Evolutionary conservation across 2,888 invertebrate species (phyloP).

Genomic region (Ochropleura leucogaster): DNA sequence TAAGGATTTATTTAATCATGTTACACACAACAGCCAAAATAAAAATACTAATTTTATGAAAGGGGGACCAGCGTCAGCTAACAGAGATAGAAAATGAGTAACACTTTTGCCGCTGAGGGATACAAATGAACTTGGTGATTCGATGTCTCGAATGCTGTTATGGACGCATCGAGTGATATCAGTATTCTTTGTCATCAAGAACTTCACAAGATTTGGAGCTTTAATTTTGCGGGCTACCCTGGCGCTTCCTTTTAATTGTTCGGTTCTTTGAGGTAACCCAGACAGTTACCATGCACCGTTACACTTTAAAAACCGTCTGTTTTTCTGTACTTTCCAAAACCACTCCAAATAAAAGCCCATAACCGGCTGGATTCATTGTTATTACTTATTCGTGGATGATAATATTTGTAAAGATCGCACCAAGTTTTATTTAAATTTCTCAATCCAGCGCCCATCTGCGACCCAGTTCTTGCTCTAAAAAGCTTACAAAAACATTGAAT

Average conservation of each 20-base stretch:
- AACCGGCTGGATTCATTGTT: slow-evolving; percentile 38
- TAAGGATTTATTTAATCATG: slow-evolving; percentile 48
- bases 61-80: not conserved
- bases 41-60: not conserved
- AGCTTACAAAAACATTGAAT: slow-evolving; percentile 87
- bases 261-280: slow-evolving; percentile 5
- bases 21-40: slow-evolving; percentile 22
- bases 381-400: slow-evolving; percentile 66
- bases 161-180: slow-evolving; percentile 10
- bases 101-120: not conserved
- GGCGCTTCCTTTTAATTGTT: not conserved
- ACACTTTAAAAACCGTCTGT: slow-evolving; percentile 8
- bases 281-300: not conserved
- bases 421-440: slow-evolving; percentile 87
- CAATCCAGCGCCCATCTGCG: slow-evolving; percentile 86
- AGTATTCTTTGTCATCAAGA: slow-evolving; percentile 21
- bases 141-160: not conserved
- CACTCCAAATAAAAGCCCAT: slow-evolving; percentile 36
- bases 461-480: slow-evolving; percentile 86
- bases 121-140: not conserved
- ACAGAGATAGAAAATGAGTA: not conserved
- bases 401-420: slow-evolving; percentile 75
- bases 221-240: too few relatives aligned
- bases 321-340: slow-evolving; percentile 45
- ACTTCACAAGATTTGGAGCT: slow-evolving; percentile 4